phyloP scores from a whole-genome alignment of 1,140 invertebrate genomes.

The Trypoxylus dichotomus region DNA sequence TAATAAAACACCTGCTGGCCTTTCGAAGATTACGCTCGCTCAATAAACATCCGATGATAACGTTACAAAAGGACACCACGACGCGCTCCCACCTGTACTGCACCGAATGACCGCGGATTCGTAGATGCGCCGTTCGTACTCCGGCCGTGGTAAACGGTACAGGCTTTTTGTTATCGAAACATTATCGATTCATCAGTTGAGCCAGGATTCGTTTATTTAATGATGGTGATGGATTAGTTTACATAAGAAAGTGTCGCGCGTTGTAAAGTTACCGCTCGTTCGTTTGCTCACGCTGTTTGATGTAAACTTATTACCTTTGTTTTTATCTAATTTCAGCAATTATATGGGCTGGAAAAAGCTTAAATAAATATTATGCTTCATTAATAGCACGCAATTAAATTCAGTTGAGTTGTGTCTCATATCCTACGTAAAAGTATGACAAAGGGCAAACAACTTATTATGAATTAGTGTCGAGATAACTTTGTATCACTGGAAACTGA shows the following conservation, averaged over 20 bases:
- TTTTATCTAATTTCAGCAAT: constrained; percentile 11
- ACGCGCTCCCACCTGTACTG: not conserved
- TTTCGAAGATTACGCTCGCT: constrained; percentile 33
- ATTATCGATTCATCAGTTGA: constrained; percentile 15
- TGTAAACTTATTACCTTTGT: constrained; percentile 23
- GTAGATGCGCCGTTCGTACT: not conserved
- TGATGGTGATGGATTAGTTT: constrained; percentile 27
- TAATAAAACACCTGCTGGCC: constrained; percentile 39
- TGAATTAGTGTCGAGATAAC: too few species aligned
- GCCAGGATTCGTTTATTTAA: constrained; percentile 15
- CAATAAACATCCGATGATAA: constrained; percentile 18
- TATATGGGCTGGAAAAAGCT: not conserved
- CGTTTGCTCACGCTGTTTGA: not conserved
- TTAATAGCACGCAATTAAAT: too few species aligned
- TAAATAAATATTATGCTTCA: not conserved
- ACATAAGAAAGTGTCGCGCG: constrained; percentile 26
- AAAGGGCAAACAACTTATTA: too few species aligned
- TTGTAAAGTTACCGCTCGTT: not conserved
- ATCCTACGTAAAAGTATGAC: too few species aligned
- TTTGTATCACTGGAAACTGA: too few species aligned
- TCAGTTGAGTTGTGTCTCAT: too few species aligned
- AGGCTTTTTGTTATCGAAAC: constrained; percentile 11
- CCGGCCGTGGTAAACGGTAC: not conserved
- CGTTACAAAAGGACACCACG: not conserved
- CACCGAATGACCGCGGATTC: not conserved